Percentiles rank a stretch among this genome's conserved stretches.
These are phyloP conservation scores for Bedellia somnulentella DNA, from an alignment of 2,888 invertebrate genomes.

Conservation along the genomic window DNA sequence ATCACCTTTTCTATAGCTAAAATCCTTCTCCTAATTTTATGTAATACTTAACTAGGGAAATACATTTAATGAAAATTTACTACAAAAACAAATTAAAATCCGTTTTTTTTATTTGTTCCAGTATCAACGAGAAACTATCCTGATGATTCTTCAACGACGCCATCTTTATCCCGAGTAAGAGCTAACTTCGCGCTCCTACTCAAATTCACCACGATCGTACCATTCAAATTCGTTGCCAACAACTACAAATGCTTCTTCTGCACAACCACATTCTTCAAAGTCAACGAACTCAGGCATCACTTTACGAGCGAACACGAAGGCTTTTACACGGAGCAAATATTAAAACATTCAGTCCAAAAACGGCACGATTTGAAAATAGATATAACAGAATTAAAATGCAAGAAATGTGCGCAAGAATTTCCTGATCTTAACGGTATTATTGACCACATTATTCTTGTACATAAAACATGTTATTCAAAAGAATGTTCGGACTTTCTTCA, in stretches of 20 bases:
- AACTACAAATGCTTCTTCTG: constrained; percentile 6
- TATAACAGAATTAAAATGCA: neutral
- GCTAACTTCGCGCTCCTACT: neutral
- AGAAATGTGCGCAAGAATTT: neutral
- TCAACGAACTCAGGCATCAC: neutral
- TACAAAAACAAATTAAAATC: neutral
- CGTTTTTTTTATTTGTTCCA: neutral
- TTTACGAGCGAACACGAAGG: neutral
- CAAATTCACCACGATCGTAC: neutral
- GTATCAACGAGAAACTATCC: neutral
- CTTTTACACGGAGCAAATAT: neutral
- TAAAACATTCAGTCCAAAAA: neutral
- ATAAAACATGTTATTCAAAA: neutral
- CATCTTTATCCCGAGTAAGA: neutral
- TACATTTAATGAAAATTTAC: neutral
- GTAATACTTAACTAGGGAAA: neutral
- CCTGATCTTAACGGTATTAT: neutral
- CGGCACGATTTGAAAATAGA: neutral
- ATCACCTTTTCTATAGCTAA: too few relatives aligned
- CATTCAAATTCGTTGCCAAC: neutral
- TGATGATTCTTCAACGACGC: neutral
- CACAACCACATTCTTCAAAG: neutral
- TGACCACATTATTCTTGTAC: neutral
- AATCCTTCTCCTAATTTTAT: neutral
- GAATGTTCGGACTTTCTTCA: neutral